These are phyloP conservation scores for Boloria euphrosyne DNA, from an alignment of 2,888 invertebrate genomes.

Conservation along the genomic window DNA sequence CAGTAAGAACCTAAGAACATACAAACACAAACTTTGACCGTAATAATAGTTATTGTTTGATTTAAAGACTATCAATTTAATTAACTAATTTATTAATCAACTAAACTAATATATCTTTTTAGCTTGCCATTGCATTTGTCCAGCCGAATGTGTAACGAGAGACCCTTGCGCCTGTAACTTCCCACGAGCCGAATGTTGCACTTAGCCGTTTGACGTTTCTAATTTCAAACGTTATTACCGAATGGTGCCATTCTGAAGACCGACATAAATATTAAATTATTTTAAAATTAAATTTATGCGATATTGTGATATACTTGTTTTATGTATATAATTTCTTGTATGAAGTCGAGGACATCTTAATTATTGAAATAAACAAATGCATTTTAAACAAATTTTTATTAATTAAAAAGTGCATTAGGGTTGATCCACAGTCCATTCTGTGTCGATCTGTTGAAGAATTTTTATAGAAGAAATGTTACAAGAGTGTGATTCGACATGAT, in stretches of 20 bases:
- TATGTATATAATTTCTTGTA: neutral
- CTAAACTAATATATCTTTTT: conserved; percentile 45
- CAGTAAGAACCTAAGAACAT: neutral
- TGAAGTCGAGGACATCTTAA: neutral
- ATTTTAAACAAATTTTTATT: no score
- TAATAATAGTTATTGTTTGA: no score
- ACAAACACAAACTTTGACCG: no score
- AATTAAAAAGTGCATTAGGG: no score
- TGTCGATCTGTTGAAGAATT: no score
- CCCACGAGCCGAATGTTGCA: conserved; percentile 69
- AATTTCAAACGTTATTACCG: conserved; percentile 56
- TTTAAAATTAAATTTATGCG: conserved; percentile 11
- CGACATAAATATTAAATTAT: conserved; percentile 4
- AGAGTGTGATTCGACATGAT: no score
- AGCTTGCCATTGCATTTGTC: conserved; percentile 72
- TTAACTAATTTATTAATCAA: no score
- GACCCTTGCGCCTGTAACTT: conserved; percentile 72
- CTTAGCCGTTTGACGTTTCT: conserved; percentile 48
- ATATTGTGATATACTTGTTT: conserved; percentile 11
- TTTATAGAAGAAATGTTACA: no score
- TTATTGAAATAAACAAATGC: neutral
- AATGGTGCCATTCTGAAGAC: conserved; percentile 32
- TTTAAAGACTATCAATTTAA: no score
- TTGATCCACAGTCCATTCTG: no score
- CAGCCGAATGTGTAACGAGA: conserved; percentile 68